phyloP scores from a whole-genome alignment of 2,888 invertebrate genomes.

The Stomorhina lunata region DNA sequence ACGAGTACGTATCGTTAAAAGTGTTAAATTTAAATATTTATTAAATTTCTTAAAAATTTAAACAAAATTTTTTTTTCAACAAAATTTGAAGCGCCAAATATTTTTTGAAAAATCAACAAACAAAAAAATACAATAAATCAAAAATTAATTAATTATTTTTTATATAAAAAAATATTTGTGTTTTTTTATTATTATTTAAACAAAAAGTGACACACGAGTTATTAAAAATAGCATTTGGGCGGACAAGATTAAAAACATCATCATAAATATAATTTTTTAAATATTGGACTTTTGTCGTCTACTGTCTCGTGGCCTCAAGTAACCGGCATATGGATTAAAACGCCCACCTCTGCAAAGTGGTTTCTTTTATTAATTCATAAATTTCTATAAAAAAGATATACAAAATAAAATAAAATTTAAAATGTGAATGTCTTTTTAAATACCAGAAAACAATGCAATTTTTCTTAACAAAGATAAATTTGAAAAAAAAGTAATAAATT shows the following conservation, averaged over 20 bases:
- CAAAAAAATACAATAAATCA: too few species aligned
- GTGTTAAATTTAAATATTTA: not conserved
- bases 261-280: not conserved
- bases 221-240: conserved; percentile 42
- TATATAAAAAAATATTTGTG: conserved; percentile 3
- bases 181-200: conserved; percentile 9
- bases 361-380: conserved; percentile 25
- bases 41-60: not conserved
- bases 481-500: not conserved
- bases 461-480: conserved; percentile 4
- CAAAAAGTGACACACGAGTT: not conserved
- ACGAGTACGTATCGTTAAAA: conserved; percentile 46
- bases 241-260: conserved; percentile 51
- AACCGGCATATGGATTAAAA: conserved; percentile 56
- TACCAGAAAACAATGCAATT: conserved; percentile 4
- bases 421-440: conserved; percentile 11
- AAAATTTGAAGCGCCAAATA: too few species aligned
- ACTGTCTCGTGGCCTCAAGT: conserved; percentile 47
- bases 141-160: too few species aligned
- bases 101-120: too few species aligned
- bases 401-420: conserved; percentile 16
- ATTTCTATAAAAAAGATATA: not conserved
- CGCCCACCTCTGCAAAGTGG: conserved; percentile 46
- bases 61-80: not conserved
- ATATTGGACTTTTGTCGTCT: conserved; percentile 8